Evolutionary conservation across 37 sponge, comb jelly and placozoan species (phyloP).

Genomic region (Ephydatia muelleri): DNA sequence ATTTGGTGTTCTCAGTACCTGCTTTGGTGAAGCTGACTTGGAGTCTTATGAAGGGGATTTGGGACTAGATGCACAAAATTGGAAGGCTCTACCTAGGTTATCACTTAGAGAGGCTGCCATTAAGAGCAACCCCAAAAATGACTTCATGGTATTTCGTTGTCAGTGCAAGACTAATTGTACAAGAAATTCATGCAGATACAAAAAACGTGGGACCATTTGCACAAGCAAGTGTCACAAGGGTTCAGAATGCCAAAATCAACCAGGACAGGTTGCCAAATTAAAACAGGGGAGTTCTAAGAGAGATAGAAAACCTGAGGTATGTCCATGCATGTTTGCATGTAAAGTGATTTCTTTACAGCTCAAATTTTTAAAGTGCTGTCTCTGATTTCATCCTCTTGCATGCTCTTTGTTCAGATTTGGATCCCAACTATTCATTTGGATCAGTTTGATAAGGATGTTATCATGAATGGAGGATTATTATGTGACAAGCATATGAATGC

Average conservation of each 20-base stretch:
- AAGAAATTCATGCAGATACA: conserved; percentile 7
- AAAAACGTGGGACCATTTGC: conserved; percentile 11
- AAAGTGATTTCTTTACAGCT: too few species aligned
- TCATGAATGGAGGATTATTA: background rate
- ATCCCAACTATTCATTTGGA: background rate
- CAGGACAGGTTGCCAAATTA: too few species aligned
- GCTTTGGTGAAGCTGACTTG: conserved; percentile 34
- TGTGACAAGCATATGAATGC: conserved; percentile 24
- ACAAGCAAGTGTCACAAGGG: conserved; percentile 36
- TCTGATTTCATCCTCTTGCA: too few species aligned
- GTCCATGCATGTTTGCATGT: too few species aligned
- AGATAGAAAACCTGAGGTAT: too few species aligned
- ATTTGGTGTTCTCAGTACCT: conserved; percentile 32
- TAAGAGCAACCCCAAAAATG: conserved; percentile 13
- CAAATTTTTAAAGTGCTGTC: too few species aligned
- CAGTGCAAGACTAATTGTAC: conserved; percentile 21
- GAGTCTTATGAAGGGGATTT: conserved; percentile 24
- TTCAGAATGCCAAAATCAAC: conserved; percentile 21
- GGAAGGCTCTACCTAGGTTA: conserved; percentile 12
- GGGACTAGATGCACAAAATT: background rate
- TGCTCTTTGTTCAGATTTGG: conserved; percentile 1
- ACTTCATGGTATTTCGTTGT: conserved; percentile 13
- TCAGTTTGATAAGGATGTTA: background rate
- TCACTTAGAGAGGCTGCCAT: conserved; percentile 33
- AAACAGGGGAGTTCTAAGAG: too few species aligned